Evolutionary conservation across 2,888 invertebrate species (phyloP).

Genomic region (Byasa hedistus): DNA sequence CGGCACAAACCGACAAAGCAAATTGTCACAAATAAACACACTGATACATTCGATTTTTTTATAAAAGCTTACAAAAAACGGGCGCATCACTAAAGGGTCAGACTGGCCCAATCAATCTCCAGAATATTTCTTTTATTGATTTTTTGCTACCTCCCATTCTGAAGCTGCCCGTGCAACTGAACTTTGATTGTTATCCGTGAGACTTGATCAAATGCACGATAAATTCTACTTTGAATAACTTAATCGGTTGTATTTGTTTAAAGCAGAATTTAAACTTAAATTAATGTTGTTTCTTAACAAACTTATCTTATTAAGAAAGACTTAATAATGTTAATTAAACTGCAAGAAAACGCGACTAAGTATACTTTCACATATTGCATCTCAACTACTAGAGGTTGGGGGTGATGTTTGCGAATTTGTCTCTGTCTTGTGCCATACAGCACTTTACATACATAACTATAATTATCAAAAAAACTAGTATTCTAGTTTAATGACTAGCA

Average conservation of each 20-base stretch:
- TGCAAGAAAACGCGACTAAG: too few relatives aligned
- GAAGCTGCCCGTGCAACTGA: slow-evolving; percentile 51
- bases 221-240: slow-evolving; percentile 32
- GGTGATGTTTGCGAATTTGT: too few relatives aligned
- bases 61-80: slow-evolving; percentile 68
- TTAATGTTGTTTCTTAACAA: too few relatives aligned
- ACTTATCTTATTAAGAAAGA: too few relatives aligned
- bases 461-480: too few relatives aligned
- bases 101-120: slow-evolving; percentile 75
- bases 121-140: slow-evolving; percentile 70
- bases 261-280: background rate
- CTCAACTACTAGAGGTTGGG: too few relatives aligned
- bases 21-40: slow-evolving; percentile 81
- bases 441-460: too few relatives aligned
- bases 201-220: slow-evolving; percentile 39
- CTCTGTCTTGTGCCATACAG: too few relatives aligned
- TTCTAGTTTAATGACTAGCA: too few relatives aligned
- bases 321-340: too few relatives aligned
- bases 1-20: slow-evolving; percentile 78
- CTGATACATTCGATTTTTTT: slow-evolving; percentile 73
- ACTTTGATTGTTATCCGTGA: slow-evolving; percentile 69
- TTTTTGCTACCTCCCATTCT: slow-evolving; percentile 57
- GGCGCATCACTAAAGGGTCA: slow-evolving; percentile 73
- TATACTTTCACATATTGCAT: too few relatives aligned
- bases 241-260: slow-evolving; percentile 27